Evolutionary conservation across 2,797 vertebrate genomes (phyloP).

Genomic region (Choloepus didactylus): DNA sequence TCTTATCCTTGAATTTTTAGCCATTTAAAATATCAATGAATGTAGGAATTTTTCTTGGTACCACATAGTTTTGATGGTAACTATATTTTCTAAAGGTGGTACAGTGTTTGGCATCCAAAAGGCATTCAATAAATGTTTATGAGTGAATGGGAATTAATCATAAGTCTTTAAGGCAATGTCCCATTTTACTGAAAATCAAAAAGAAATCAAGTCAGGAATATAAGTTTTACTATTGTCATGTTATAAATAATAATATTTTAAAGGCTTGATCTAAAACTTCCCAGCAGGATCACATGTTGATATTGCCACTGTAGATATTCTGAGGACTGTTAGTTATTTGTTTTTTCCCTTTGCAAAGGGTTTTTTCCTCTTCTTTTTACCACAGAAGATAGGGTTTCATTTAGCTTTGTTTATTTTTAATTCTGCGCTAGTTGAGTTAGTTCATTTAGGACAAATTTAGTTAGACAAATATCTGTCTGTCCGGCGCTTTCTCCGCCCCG

Average conservation of each 20-base stretch:
- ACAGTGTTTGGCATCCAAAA: background rate
- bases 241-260: background rate
- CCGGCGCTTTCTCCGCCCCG: no score
- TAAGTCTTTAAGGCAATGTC: background rate
- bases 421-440: conserved; percentile 31
- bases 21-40: conserved; percentile 33
- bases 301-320: background rate
- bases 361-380: conserved; percentile 1
- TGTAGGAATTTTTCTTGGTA: conserved; percentile 16
- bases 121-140: conserved; percentile 26
- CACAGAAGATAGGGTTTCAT: conserved; percentile 18
- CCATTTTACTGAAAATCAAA: conserved; percentile 54
- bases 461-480: conserved; percentile 47
- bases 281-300: conserved; percentile 37
- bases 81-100: background rate
- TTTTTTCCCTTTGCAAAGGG: background rate
- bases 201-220: conserved; percentile 9
- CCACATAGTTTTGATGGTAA: background rate
- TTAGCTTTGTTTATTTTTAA: background rate
- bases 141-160: background rate
- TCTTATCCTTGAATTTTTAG: conserved; percentile 46
- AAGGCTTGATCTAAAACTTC: background rate
- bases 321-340: background rate
- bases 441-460: conserved; percentile 54
- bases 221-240: background rate